Conservation (phyloP, 2,888 invertebrate genomes). For the Alitta virens region DNA sequence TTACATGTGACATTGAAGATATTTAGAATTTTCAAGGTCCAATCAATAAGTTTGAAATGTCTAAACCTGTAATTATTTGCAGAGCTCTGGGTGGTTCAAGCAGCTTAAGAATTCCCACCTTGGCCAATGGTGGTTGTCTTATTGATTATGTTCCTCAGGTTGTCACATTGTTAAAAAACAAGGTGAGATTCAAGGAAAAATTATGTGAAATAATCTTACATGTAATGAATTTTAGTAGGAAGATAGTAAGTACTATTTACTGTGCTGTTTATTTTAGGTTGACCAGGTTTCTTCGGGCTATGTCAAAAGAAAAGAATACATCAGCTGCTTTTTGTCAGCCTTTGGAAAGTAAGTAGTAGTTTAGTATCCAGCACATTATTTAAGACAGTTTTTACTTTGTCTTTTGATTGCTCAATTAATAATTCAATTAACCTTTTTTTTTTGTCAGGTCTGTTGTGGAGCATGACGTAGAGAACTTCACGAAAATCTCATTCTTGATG, state of each 20-base stretch:
- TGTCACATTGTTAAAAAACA: conserved; percentile 49
- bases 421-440: neutral
- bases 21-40: no score
- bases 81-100: conserved; percentile 58
- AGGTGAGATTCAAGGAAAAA: conserved; percentile 35
- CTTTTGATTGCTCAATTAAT: no score
- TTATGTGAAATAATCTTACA: neutral
- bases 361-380: neutral
- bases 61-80: no score
- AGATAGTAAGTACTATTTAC: no score
- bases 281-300: conserved; percentile 49
- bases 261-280: no score
- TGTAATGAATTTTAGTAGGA: no score
- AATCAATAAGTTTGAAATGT: no score
- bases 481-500: conserved; percentile 63
- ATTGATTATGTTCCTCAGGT: conserved; percentile 56
- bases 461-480: conserved; percentile 59
- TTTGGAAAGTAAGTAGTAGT: conserved; percentile 52
- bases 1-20: no score
- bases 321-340: conserved; percentile 56
- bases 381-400: no score
- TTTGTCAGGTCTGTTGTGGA: conserved; percentile 58
- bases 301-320: conserved; percentile 59
- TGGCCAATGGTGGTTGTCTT: conserved; percentile 54
- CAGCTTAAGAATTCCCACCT: conserved; percentile 59